Evolutionary conservation across 2,888 invertebrate genomes (phyloP).

Genomic region (Dryobota labecula): DNA sequence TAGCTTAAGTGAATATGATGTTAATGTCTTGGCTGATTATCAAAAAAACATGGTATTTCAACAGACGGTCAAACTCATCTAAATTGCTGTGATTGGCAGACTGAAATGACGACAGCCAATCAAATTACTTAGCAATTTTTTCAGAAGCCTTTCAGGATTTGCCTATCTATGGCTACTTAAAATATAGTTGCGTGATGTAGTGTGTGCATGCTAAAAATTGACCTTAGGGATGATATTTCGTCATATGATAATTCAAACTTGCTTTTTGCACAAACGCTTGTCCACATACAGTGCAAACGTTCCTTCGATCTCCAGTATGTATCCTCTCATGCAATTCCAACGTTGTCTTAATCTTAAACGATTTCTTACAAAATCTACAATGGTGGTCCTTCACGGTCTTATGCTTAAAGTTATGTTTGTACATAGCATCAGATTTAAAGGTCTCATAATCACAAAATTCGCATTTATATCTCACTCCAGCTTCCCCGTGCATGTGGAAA

Average conservation of each 20-base stretch:
- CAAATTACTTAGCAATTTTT: constrained; percentile 67
- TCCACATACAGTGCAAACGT: constrained; percentile 80
- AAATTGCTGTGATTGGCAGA: not conserved
- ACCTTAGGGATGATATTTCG: constrained; percentile 80
- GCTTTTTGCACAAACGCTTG: constrained; percentile 87
- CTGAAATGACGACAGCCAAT: too few species aligned
- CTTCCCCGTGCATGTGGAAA: constrained; percentile 83
- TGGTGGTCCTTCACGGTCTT: constrained; percentile 83
- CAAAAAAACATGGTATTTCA: too few species aligned
- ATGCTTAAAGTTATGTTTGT: constrained; percentile 83
- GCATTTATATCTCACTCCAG: constrained; percentile 79
- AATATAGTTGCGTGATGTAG: constrained; percentile 45
- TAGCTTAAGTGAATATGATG: not conserved
- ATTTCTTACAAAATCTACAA: constrained; percentile 85
- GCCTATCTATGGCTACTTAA: too few species aligned
- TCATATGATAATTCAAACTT: constrained; percentile 86
- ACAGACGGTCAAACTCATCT: not conserved
- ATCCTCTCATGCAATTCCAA: constrained; percentile 81
- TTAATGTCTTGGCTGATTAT: not conserved
- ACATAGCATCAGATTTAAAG: constrained; percentile 76
- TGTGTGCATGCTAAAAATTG: too few species aligned
- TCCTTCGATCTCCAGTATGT: constrained; percentile 83
- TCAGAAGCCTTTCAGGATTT: too few species aligned
- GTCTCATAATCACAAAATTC: constrained; percentile 81
- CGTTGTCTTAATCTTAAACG: constrained; percentile 81